These are phyloP conservation scores for Andrena flavipes DNA, from an alignment of 2,888 invertebrate genomes.

Conservation along the genomic window DNA sequence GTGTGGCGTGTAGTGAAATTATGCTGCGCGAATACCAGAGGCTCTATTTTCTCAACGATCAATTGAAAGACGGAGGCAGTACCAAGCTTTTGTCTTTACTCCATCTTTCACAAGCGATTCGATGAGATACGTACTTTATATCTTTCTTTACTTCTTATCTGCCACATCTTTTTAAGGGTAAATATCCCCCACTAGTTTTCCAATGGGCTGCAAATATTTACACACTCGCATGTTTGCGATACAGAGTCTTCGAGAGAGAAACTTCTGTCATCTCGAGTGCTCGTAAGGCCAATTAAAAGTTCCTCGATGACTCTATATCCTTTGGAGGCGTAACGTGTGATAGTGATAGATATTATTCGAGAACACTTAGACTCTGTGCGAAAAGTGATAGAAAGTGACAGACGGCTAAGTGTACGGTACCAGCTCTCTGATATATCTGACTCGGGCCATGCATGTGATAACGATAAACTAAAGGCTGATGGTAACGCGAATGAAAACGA, in stretches of 20 bases:
- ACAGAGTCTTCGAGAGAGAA: constrained; percentile 2
- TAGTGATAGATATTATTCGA: neutral
- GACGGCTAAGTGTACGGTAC: constrained; percentile 8
- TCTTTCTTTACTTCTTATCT: neutral
- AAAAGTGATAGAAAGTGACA: constrained; percentile 4
- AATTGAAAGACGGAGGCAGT: neutral
- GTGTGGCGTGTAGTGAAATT: neutral
- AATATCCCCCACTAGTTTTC: neutral
- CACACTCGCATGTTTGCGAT: neutral
- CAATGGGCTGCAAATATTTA: neutral
- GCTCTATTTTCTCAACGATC: neutral
- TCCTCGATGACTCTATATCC: constrained; percentile 3
- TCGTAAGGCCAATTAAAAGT: neutral
- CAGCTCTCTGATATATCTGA: constrained; percentile 48
- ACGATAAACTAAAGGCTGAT: constrained; percentile 65
- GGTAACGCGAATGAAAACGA: constrained; percentile 71
- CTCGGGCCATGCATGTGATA: constrained; percentile 66
- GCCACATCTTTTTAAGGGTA: neutral
- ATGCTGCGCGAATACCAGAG: constrained; percentile 2
- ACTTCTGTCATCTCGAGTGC: neutral
- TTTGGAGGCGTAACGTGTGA: neutral
- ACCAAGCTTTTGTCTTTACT: neutral
- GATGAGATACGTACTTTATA: neutral
- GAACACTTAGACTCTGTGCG: constrained; percentile 22
- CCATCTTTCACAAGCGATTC: neutral